These are phyloP conservation scores for Panulirus ornatus DNA, from an alignment of 1,140 invertebrate species.

Conservation along the genomic window DNA sequence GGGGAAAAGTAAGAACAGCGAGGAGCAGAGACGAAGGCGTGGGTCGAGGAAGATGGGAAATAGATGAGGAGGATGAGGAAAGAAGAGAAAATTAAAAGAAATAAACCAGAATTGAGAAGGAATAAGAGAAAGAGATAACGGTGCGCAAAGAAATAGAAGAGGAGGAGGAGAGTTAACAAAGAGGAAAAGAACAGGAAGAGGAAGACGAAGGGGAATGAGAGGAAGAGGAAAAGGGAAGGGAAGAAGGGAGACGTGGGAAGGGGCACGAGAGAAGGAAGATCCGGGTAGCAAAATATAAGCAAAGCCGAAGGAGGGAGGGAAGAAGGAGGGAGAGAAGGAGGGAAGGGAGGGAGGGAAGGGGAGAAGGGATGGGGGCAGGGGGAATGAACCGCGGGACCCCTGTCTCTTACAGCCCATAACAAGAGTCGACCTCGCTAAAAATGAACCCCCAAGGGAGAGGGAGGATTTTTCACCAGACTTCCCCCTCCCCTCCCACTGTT, in stretches of 20 bases:
- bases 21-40: no score
- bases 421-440: no score
- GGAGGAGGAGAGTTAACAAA: background rate
- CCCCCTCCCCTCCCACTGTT: no score
- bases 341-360: background rate
- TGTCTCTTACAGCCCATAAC: background rate
- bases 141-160: background rate
- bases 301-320: background rate
- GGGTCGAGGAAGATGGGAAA: no score
- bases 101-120: no score
- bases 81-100: no score
- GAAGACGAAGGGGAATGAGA: background rate
- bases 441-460: no score
- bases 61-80: no score
- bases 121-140: no score
- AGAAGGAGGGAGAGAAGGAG: slow-evolving; percentile 27
- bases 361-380: background rate
- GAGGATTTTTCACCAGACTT: no score
- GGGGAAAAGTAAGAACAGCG: no score
- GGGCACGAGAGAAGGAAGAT: background rate
- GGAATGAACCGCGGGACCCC: background rate
- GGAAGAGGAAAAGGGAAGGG: background rate
- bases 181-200: background rate
- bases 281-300: background rate
- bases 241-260: background rate